Evolutionary conservation across 2,888 invertebrate species (phyloP).

Genomic region (Rhagonycha lutea): DNA sequence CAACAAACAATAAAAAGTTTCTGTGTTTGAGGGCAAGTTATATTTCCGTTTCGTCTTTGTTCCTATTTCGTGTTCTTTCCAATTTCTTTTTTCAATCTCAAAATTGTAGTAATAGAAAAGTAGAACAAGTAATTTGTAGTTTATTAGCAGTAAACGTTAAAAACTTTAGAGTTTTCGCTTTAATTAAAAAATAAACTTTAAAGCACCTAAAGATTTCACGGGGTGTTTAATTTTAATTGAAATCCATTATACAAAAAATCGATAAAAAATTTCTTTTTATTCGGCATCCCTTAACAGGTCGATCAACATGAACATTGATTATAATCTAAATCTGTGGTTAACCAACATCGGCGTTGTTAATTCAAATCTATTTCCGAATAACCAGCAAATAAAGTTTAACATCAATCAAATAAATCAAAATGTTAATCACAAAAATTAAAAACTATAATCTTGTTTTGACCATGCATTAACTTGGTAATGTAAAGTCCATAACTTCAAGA

Average conservation of each 20-base stretch:
- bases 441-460: no score
- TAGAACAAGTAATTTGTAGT: not conserved
- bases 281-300: not conserved
- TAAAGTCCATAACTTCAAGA: no score
- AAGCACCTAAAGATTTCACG: not conserved
- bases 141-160: not conserved
- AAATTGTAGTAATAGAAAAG: not conserved
- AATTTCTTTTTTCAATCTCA: not conserved
- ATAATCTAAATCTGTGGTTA: not conserved
- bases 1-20: not conserved
- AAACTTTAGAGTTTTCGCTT: not conserved
- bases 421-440: no score
- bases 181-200: not conserved
- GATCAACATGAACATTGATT: not conserved
- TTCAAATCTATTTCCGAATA: not conserved
- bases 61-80: not conserved
- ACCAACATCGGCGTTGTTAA: not conserved
- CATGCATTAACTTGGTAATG: no score
- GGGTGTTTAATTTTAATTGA: not conserved
- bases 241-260: not conserved
- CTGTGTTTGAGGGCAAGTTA: not conserved
- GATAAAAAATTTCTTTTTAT: not conserved
- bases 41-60: not conserved
- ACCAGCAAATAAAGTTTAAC: no score
- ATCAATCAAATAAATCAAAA: no score